Conservation (phyloP, 2,113 vertebrate genomes). For the Etheostoma spectabile region DNA sequence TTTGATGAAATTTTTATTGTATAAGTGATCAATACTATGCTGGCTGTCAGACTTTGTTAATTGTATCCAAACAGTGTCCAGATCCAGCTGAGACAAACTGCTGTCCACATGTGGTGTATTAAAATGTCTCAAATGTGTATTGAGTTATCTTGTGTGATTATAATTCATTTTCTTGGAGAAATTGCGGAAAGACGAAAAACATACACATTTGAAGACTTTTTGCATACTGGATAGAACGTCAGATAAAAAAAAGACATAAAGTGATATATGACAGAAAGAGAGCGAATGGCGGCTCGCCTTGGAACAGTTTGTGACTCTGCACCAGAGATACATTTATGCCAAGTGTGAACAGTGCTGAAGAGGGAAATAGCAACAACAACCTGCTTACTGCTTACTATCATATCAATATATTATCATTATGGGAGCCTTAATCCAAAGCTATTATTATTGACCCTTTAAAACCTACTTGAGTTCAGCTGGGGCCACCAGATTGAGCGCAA, state of each 20-base stretch:
- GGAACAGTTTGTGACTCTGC: slow-evolving; percentile 30
- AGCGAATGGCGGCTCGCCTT: background rate
- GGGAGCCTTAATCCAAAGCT: slow-evolving; percentile 24
- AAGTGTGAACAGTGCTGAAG: slow-evolving; percentile 19
- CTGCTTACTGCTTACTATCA: slow-evolving; percentile 5
- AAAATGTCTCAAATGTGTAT: background rate
- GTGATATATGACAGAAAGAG: background rate
- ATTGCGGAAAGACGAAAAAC: background rate
- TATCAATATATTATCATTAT: slow-evolving; percentile 14
- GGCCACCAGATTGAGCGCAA: slow-evolving; percentile 18
- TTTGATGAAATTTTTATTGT: background rate
- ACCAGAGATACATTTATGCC: slow-evolving; percentile 21
- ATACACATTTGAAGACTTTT: background rate
- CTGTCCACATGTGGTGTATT: background rate
- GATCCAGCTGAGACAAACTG: slow-evolving; percentile 14
- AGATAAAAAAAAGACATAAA: background rate
- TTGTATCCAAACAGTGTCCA: slow-evolving; percentile 3
- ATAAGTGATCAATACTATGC: background rate
- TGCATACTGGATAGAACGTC: background rate
- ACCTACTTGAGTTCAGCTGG: slow-evolving; percentile 19
- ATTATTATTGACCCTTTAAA: slow-evolving; percentile 36
- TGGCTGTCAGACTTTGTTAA: background rate
- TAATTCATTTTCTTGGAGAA: background rate
- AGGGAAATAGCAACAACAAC: slow-evolving; percentile 21
- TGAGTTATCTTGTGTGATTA: background rate